phyloP scores from a whole-genome alignment of 2,888 invertebrate genomes.

The Clepsis dumicolana region DNA sequence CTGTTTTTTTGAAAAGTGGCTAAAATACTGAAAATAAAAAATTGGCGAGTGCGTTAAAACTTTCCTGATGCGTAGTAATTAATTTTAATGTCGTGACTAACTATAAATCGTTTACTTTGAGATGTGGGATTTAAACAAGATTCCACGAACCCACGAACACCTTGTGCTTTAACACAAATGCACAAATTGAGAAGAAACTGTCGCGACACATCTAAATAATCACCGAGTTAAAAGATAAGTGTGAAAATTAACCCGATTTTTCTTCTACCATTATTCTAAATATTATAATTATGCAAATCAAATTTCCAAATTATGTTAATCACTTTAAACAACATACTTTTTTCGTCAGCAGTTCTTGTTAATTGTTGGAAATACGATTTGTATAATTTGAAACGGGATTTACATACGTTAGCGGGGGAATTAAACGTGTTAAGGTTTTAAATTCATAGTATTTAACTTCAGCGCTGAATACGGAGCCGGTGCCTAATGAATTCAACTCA shows the following conservation, averaged over 20 bases:
- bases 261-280: constrained; percentile 33
- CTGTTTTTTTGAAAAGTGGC: no score
- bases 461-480: constrained; percentile 20
- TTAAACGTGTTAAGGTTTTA: constrained; percentile 21
- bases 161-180: no score
- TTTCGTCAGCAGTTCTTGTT: constrained; percentile 50
- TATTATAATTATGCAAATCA: constrained; percentile 38
- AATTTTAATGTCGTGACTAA: background rate
- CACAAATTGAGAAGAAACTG: constrained; percentile 19
- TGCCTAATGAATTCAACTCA: constrained; percentile 28
- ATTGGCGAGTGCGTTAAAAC: no score
- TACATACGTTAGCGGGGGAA: constrained; percentile 42
- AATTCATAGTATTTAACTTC: constrained; percentile 33
- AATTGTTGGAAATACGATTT: constrained; percentile 56
- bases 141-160: background rate
- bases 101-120: background rate
- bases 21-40: no score
- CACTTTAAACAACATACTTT: constrained; percentile 31
- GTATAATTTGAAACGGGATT: constrained; percentile 49
- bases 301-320: constrained; percentile 49
- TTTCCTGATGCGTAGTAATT: no score
- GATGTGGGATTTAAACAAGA: background rate
- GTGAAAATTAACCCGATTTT: constrained; percentile 21
- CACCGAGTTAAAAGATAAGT: constrained; percentile 9
- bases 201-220: constrained; percentile 25